phyloP scores from a whole-genome alignment of 2,113 vertebrate genomes.

The Tetrax tetrax region DNA sequence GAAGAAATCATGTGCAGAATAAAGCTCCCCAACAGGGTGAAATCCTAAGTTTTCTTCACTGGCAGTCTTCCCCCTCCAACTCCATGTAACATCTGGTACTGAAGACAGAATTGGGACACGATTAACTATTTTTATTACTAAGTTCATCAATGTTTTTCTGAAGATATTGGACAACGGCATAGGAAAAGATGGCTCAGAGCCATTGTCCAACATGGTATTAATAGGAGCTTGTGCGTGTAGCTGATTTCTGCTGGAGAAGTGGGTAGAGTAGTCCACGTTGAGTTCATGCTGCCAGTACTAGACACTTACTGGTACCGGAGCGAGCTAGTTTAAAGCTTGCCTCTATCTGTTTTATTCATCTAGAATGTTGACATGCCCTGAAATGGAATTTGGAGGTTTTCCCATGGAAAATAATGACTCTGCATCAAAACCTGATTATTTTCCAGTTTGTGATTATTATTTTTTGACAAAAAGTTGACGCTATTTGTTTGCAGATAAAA shows the following conservation, averaged over 20 bases:
- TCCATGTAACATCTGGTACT: not conserved
- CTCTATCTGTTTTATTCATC: not conserved
- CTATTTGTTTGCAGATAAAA: not conserved
- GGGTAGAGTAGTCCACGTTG: not conserved
- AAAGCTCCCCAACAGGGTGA: not conserved
- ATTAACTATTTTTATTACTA: not conserved
- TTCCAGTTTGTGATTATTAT: conserved; percentile 3
- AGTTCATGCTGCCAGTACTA: not conserved
- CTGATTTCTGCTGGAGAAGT: not conserved
- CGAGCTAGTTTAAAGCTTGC: not conserved
- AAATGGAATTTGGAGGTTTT: conserved; percentile 50
- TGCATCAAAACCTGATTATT: conserved; percentile 20
- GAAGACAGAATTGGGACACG: not conserved
- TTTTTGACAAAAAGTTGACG: not conserved
- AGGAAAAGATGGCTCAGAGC: not conserved
- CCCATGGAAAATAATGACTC: conserved; percentile 35
- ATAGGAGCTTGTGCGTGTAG: not conserved
- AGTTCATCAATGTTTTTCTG: not conserved
- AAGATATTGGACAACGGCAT: not conserved
- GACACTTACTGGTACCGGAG: not conserved
- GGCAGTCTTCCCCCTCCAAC: not conserved
- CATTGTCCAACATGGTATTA: not conserved
- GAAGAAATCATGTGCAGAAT: not conserved
- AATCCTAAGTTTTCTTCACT: accelerated
- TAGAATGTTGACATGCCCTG: not conserved